Conservation (phyloP, 2,113 vertebrate species). For the Varanus salvator region DNA sequence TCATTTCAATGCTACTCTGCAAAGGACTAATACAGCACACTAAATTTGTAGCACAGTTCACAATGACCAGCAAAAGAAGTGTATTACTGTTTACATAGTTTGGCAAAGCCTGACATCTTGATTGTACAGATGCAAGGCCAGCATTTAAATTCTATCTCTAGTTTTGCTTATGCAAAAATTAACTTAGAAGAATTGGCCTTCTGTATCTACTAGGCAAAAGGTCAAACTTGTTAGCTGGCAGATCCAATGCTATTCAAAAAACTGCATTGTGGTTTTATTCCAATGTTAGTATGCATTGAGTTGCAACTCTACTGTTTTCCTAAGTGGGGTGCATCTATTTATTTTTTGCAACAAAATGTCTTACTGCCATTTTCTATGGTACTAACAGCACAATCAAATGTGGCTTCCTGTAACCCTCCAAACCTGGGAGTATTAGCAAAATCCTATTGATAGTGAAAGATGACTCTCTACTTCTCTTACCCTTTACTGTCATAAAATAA, state of each 20-base stretch:
- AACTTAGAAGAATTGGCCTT: neutral
- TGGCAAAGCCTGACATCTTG: neutral
- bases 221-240: neutral
- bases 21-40: no score
- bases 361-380: neutral
- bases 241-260: neutral
- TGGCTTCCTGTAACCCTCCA: no score
- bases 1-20: no score
- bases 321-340: neutral
- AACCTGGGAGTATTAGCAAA: no score
- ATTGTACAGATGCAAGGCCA: neutral
- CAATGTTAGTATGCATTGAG: neutral
- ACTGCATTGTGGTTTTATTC: neutral
- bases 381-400: neutral
- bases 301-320: neutral
- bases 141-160: neutral
- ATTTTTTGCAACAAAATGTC: neutral
- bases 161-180: neutral
- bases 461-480: no score
- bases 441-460: no score
- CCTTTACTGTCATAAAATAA: neutral
- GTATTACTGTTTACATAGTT: neutral
- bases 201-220: slow-evolving; percentile 4
- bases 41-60: neutral
- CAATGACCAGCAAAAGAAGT: neutral